Conservation (phyloP, 2,113 vertebrate species). For the Scalopus aquaticus region DNA sequence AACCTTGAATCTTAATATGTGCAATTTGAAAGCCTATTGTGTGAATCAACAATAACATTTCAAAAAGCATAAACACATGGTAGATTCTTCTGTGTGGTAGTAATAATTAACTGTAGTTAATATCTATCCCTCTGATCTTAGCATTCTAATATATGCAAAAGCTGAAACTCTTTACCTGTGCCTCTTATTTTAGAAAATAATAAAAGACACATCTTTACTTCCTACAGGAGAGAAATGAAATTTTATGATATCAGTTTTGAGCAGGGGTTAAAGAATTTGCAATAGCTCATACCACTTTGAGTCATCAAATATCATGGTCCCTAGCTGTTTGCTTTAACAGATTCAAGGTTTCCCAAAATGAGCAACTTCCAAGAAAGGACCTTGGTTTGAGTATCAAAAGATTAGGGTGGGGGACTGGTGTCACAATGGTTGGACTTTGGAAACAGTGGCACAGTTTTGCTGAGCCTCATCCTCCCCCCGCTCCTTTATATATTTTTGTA, state of each 20-base stretch:
- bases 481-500: too few relatives aligned
- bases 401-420: background rate
- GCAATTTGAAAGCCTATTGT: background rate
- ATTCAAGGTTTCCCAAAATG: background rate
- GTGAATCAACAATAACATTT: background rate
- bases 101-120: background rate
- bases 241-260: background rate
- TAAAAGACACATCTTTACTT: background rate
- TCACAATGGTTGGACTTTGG: background rate
- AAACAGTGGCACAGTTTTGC: background rate
- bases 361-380: background rate
- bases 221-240: background rate
- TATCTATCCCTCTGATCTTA: background rate
- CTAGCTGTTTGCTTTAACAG: background rate
- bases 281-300: background rate
- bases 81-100: background rate
- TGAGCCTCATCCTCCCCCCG: background rate
- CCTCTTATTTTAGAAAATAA: constrained; percentile 18
- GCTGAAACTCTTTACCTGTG: background rate
- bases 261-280: background rate
- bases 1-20: background rate
- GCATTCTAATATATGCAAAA: too few relatives aligned
- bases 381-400: background rate
- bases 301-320: background rate
- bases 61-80: background rate